Percentiles rank a stretch among this genome's conserved stretches.
Evolutionary conservation across 2,797 vertebrate genomes (phyloP).

Genomic region (Thunnus albacares): DNA sequence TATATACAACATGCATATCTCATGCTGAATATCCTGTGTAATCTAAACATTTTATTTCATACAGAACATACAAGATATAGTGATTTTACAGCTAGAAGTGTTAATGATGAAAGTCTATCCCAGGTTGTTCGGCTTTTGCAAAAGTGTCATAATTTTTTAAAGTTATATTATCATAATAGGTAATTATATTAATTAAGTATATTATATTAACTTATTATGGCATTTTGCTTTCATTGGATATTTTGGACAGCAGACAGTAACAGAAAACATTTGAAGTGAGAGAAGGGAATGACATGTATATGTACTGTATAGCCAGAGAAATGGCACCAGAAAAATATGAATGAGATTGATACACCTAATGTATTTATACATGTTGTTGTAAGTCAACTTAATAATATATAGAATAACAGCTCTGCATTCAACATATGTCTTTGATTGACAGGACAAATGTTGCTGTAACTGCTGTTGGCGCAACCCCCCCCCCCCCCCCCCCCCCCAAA

Average conservation of each 20-base stretch:
- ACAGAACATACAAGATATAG: background rate
- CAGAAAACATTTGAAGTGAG: background rate
- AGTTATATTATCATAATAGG: too few relatives aligned
- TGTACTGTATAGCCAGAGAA: background rate
- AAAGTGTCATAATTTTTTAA: too few relatives aligned
- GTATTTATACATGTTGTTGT: background rate
- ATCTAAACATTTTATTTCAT: background rate
- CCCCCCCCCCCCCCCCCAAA: too few relatives aligned
- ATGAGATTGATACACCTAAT: too few relatives aligned
- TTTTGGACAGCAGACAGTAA: background rate
- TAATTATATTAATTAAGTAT: too few relatives aligned
- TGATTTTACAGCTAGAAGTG: background rate
- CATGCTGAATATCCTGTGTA: background rate
- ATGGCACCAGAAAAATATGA: background rate
- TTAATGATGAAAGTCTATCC: too few relatives aligned
- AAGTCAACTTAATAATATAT: background rate
- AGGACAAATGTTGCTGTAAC: background rate
- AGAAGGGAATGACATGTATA: background rate
- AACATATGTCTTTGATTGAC: background rate
- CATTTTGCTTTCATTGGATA: background rate
- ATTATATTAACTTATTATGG: background rate
- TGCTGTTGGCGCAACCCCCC: background rate
- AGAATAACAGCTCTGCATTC: background rate
- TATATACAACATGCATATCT: background rate
- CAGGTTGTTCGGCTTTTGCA: too few relatives aligned